These are phyloP conservation scores for Numida meleagris DNA, from an alignment of 2,113 vertebrate genomes.

Conservation along the genomic window DNA sequence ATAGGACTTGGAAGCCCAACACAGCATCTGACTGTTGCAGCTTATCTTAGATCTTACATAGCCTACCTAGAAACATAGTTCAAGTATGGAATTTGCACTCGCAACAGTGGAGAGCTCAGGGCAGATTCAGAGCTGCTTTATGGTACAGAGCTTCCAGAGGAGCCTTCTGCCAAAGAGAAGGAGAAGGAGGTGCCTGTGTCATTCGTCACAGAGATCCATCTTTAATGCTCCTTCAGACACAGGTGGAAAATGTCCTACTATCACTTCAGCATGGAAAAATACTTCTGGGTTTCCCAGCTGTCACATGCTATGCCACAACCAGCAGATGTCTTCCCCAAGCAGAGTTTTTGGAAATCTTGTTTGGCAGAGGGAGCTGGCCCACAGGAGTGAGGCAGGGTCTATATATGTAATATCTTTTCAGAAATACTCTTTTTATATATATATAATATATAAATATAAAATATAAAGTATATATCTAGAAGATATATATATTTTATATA, in stretches of 20 bases:
- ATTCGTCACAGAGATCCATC: neutral
- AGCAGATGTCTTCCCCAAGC: neutral
- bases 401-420: neutral
- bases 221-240: neutral
- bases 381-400: neutral
- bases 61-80: neutral
- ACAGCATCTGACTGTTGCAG: neutral
- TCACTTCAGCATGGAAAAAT: constrained; percentile 4
- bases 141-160: neutral
- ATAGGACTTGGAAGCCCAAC: neutral
- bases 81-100: neutral
- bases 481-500: too few relatives aligned
- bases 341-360: neutral
- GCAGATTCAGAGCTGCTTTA: neutral
- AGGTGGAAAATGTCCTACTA: neutral
- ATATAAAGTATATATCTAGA: too few relatives aligned
- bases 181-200: neutral
- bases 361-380: neutral
- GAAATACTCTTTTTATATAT: constrained; percentile 11
- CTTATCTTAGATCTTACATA: neutral
- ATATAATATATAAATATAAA: too few relatives aligned
- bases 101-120: neutral
- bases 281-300: constrained; percentile 3
- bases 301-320: neutral
- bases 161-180: constrained; percentile 5